These are phyloP conservation scores for Capreolus pygargus DNA, from an alignment of 2,113 vertebrate genomes.

Conservation along the genomic window DNA sequence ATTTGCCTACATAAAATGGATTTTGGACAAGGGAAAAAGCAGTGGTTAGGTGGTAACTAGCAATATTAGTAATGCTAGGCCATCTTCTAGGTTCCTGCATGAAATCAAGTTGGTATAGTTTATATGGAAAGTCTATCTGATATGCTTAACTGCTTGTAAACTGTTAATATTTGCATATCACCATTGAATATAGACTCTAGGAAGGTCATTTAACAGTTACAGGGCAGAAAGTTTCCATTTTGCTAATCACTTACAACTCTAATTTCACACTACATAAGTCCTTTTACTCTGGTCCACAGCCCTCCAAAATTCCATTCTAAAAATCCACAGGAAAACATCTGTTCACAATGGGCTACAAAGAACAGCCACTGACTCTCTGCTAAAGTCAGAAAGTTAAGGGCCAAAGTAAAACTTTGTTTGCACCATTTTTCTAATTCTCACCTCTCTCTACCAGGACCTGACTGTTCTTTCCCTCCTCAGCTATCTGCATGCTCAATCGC, in stretches of 20 bases:
- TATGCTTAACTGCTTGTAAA: slow-evolving; percentile 69
- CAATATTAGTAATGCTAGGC: slow-evolving; percentile 54
- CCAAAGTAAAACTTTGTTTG: not conserved
- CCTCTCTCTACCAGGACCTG: not conserved
- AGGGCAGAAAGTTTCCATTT: slow-evolving; percentile 76
- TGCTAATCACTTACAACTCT: slow-evolving; percentile 78
- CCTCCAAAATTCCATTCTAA: slow-evolving; percentile 53
- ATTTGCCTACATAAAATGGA: not conserved
- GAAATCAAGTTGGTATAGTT: slow-evolving; percentile 69
- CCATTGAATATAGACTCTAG: slow-evolving; percentile 64
- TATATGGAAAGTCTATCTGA: slow-evolving; percentile 65
- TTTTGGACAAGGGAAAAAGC: not conserved
- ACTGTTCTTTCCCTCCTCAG: not conserved
- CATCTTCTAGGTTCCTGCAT: slow-evolving; percentile 16
- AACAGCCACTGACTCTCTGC: not conserved
- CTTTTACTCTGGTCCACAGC: slow-evolving; percentile 54
- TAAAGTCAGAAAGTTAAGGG: not conserved
- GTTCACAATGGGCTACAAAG: slow-evolving; percentile 26
- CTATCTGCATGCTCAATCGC: not conserved
- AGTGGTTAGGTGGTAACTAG: slow-evolving; percentile 41
- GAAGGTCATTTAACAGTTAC: slow-evolving; percentile 74
- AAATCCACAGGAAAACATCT: slow-evolving; percentile 51
- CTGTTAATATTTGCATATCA: slow-evolving; percentile 75
- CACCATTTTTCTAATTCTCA: not conserved
- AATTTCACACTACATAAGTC: slow-evolving; percentile 78